Evolutionary conservation across 2,113 vertebrate species (phyloP).

Genomic region (Prionailurus bengalensis): DNA sequence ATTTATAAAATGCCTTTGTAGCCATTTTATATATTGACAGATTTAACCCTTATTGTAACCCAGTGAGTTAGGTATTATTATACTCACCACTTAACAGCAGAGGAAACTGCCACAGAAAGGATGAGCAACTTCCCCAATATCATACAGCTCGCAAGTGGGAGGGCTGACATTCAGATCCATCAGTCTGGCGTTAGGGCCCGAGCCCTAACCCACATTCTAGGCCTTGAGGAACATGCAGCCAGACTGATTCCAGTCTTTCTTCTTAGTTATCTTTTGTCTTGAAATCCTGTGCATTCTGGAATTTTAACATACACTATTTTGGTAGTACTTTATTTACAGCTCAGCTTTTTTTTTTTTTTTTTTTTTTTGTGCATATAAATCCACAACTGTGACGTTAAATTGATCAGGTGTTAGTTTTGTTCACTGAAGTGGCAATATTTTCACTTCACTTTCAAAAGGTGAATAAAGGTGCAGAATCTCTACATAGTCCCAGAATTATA

Average conservation of each 20-base stretch:
- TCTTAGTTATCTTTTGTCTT: slow-evolving; percentile 12
- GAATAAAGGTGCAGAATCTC: neutral
- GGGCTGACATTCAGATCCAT: neutral
- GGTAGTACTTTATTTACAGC: neutral
- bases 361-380: neutral
- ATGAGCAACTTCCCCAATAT: neutral
- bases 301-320: slow-evolving; percentile 23
- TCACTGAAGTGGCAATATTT: slow-evolving; percentile 16
- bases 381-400: neutral
- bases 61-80: neutral
- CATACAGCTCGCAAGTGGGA: neutral
- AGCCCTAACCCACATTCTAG: neutral
- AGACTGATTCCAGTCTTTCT: neutral
- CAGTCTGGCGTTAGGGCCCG: too few relatives aligned
- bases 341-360: neutral
- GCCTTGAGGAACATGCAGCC: neutral
- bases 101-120: neutral
- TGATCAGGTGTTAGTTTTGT: neutral
- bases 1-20: neutral
- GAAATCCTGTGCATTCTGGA: neutral
- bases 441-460: neutral
- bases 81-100: neutral
- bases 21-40: neutral
- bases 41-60: neutral
- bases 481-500: neutral